Evolutionary conservation across 2,113 vertebrate species (phyloP).

Genomic region (Theristicus caerulescens): DNA sequence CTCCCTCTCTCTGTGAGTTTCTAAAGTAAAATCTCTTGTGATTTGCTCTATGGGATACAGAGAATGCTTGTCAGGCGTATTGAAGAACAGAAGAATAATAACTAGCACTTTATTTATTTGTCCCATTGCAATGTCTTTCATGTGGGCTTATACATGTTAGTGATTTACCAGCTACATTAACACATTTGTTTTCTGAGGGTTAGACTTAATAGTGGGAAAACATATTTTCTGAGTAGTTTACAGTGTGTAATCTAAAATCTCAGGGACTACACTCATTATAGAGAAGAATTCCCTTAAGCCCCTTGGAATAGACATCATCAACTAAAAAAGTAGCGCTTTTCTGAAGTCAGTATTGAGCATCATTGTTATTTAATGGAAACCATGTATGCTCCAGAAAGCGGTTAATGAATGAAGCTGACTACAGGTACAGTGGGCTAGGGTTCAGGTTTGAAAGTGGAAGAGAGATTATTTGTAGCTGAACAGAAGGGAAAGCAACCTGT

Average conservation of each 20-base stretch:
- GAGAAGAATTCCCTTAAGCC: background rate
- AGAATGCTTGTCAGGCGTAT: background rate
- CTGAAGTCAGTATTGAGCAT: background rate
- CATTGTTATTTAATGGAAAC: background rate
- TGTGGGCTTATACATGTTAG: background rate
- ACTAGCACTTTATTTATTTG: background rate
- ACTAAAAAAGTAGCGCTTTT: background rate
- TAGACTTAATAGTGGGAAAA: background rate
- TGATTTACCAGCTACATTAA: background rate
- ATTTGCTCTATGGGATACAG: background rate
- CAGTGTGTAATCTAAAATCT: background rate
- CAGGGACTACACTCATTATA: background rate
- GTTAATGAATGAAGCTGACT: background rate
- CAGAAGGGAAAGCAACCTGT: background rate
- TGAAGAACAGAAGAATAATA: background rate
- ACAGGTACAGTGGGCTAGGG: background rate
- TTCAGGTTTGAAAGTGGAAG: background rate
- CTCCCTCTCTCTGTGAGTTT: background rate
- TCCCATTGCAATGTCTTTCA: background rate
- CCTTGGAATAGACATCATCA: background rate
- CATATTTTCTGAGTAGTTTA: background rate
- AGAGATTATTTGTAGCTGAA: background rate
- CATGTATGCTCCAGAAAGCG: background rate
- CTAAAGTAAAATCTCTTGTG: background rate
- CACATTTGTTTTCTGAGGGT: background rate